Evolutionary conservation across 2,797 vertebrate species (phyloP).

Genomic region (Cetoscarus ocellatus): DNA sequence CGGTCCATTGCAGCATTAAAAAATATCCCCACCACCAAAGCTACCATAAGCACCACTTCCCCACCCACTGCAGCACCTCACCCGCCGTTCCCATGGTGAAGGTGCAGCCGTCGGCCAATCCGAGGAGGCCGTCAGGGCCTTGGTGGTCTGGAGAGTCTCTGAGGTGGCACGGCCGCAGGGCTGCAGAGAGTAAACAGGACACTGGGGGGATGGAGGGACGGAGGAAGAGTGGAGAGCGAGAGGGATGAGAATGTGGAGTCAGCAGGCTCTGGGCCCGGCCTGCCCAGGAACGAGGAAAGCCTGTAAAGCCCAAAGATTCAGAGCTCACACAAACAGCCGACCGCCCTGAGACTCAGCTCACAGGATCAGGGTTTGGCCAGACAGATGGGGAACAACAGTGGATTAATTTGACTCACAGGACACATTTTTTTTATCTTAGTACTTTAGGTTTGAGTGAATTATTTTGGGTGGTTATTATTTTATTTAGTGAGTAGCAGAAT

Average conservation of each 20-base stretch:
- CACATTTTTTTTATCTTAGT: constrained; percentile 41
- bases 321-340: constrained; percentile 76
- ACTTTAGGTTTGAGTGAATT: background rate
- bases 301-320: constrained; percentile 78
- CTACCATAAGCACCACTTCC: constrained; percentile 67
- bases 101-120: constrained; percentile 53
- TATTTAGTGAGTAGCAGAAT: background rate
- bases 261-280: constrained; percentile 69
- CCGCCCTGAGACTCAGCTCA: constrained; percentile 69
- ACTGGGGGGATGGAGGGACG: constrained; percentile 73
- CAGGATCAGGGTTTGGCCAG: constrained; percentile 62
- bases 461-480: constrained; percentile 35
- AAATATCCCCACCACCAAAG: constrained; percentile 70
- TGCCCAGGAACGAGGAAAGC: constrained; percentile 77
- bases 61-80: constrained; percentile 70
- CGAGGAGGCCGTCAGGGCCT: constrained; percentile 65
- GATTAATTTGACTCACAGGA: constrained; percentile 48
- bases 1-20: constrained; percentile 34
- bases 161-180: constrained; percentile 81
- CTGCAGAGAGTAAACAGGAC: constrained; percentile 81
- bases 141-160: constrained; percentile 83
- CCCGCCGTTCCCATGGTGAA: constrained; percentile 66
- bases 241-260: constrained; percentile 82
- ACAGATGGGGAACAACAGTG: constrained; percentile 59
- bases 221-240: constrained; percentile 56